Base-by-base conservation (phyloP, 2,113 vertebrate genomes). In the Anas platyrhynchos region DNA sequence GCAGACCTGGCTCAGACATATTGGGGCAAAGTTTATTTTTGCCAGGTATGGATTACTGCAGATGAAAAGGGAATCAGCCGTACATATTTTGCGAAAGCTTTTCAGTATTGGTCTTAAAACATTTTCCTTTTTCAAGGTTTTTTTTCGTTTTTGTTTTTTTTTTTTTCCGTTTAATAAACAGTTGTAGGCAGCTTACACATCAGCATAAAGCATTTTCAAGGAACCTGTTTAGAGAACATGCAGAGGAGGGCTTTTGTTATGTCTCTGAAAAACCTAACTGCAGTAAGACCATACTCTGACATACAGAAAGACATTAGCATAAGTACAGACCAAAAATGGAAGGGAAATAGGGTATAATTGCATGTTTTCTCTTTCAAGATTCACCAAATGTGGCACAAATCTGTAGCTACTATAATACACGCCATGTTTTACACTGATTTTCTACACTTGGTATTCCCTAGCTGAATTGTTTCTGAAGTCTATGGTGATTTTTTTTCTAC, bases 381-480 rank as follows among this genome's bases (percentile, higher is more conserved):
- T 87, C 91, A 95, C 74, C 41, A 86, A 88, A 87, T 4, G 32
- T 23, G 85, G 38, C 69, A 82, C 27, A 75, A 92, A 77, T 85
- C 8, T 44, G 75, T 86, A 93, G 82, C 72, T 82, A 84, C 50
- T 96, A 78, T 89, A 95, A 97, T 65, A 69, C 66, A 83, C 85
- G 46, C 79, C 81, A 86, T 79, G 89, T 79, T 96, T 95, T 93
- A 96, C 94, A 91, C 91, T 84, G 85, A 94, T 95, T 97, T 97
- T 95, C 73, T 97, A 93, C 75, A 71, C 83, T 95, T 95, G 88
- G 94, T 95, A 97, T 96, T 96, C 96, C 96, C 90, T 74, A 95
- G 81, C 63, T 82, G 93, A 96, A 95, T 94, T 94, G 85, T 93
- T 97, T 97, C 96, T 96, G 67, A 95, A 93, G 87, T 93, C 92